A percentile compares a stretch with the other conserved stretches of the same genome.
Conservation (phyloP, 2,888 invertebrate species). For the Clunio marinus region DNA sequence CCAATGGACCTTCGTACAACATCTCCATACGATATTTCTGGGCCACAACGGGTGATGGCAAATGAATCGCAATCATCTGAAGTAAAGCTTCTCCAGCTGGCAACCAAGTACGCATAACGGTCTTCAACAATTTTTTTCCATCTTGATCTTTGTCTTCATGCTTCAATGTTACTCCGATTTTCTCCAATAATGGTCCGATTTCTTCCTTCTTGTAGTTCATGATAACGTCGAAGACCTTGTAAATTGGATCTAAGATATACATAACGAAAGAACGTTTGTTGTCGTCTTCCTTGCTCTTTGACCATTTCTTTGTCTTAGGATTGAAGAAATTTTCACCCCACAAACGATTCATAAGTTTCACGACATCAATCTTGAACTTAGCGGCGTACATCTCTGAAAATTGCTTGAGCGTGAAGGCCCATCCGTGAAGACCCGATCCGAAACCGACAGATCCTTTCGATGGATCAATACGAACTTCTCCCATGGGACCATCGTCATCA, state of each 20-base stretch:
- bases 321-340: slow-evolving; percentile 99
- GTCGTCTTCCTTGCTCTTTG: slow-evolving; percentile 81
- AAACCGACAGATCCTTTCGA: slow-evolving; percentile 99
- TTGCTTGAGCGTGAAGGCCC: slow-evolving; percentile 99
- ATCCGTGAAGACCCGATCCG: slow-evolving; percentile 98
- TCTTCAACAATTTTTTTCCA: slow-evolving; percentile 92
- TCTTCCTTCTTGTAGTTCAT: slow-evolving; percentile 97
- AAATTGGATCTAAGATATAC: slow-evolving; percentile 98
- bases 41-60: slow-evolving; percentile 97
- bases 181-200: slow-evolving; percentile 78
- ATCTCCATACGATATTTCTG: slow-evolving; percentile 99
- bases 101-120: slow-evolving; percentile 98
- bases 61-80: slow-evolving; percentile 99
- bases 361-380: slow-evolving; percentile 96
- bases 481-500: slow-evolving; percentile 98
- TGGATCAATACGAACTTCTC: slow-evolving; percentile 96
- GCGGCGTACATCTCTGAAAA: slow-evolving; percentile 98
- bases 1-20: slow-evolving; percentile 97
- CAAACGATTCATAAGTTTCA: slow-evolving; percentile 92
- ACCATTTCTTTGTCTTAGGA: slow-evolving; percentile 96
- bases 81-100: slow-evolving; percentile 99
- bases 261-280: slow-evolving; percentile 98
- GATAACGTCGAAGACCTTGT: slow-evolving; percentile 76
- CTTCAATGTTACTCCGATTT: slow-evolving; percentile 86
- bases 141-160: slow-evolving; percentile 95